Percentiles rank a stretch among this genome's conserved stretches.
phyloP scores from a whole-genome alignment of 2,888 invertebrate species.

The Andrena bucephala region DNA sequence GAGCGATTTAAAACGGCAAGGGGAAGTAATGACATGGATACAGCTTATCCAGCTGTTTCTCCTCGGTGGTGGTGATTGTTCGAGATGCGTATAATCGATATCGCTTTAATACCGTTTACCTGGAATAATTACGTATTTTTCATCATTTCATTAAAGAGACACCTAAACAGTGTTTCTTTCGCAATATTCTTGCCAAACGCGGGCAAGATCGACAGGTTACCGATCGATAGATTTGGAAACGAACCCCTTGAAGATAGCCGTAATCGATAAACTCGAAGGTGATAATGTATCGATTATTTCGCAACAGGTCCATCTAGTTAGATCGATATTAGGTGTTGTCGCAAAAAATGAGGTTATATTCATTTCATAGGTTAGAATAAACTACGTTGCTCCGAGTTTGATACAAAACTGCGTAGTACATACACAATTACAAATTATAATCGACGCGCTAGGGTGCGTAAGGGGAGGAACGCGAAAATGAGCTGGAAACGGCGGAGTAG shows the following conservation, averaged over 20 bases:
- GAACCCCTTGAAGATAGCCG: not conserved
- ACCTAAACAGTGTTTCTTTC: not conserved
- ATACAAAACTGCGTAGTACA: not conserved
- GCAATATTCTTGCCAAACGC: not conserved
- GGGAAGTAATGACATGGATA: not conserved
- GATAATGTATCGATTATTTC: not conserved
- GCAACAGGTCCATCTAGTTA: not conserved
- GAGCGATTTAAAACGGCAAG: not conserved
- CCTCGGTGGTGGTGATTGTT: not conserved
- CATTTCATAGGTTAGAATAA: not conserved
- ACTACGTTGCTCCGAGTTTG: not conserved
- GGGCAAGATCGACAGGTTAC: not conserved
- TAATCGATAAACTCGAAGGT: conserved; percentile 7
- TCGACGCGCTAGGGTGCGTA: not conserved
- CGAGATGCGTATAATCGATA: not conserved
- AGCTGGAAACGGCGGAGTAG: conserved; percentile 11
- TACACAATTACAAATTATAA: not conserved
- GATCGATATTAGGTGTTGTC: not conserved
- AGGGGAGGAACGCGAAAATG: conserved; percentile 14
- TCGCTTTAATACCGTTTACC: not conserved
- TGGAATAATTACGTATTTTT: conserved; percentile 5
- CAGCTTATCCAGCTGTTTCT: not conserved
- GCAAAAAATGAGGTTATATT: conserved; percentile 1
- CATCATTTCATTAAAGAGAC: not conserved
- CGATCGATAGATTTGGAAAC: not conserved